A percentile compares a stretch with the other conserved stretches of the same genome.
Evolutionary conservation across 2,888 invertebrate genomes (phyloP).

Genomic region (Busseola fusca): DNA sequence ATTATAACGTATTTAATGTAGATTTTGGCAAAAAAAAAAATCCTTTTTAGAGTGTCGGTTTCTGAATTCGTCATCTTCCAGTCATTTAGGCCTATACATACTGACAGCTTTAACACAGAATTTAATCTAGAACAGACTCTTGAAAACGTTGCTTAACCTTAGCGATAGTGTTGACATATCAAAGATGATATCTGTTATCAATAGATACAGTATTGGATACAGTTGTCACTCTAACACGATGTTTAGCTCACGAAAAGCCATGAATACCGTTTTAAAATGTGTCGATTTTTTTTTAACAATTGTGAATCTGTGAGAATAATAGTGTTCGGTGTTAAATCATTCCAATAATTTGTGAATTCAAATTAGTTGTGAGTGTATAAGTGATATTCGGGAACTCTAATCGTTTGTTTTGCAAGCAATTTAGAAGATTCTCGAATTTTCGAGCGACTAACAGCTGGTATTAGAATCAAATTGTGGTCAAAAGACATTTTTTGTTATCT

Average conservation of each 20-base stretch:
- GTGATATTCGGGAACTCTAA: conserved; percentile 35
- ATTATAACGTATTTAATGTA: background rate
- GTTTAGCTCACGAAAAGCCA: conserved; percentile 37
- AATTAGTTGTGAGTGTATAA: conserved; percentile 72
- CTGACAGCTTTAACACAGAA: conserved; percentile 20
- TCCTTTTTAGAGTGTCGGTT: background rate
- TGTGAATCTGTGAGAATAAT: conserved; percentile 30
- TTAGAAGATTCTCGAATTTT: conserved; percentile 46
- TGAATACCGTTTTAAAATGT: conserved; percentile 48
- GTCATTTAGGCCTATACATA: conserved; percentile 1
- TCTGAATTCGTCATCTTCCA: background rate
- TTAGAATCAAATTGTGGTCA: background rate
- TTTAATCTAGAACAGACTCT: conserved; percentile 41
- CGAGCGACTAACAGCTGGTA: background rate
- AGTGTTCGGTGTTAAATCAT: conserved; percentile 56
- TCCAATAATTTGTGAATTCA: conserved; percentile 75
- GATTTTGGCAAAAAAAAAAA: background rate
- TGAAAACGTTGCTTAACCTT: conserved; percentile 56
- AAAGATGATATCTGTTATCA: conserved; percentile 46
- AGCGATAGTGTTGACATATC: conserved; percentile 60
- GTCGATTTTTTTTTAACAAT: no score
- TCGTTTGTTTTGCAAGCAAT: conserved; percentile 51
- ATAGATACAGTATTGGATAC: conserved; percentile 28
- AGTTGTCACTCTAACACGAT: conserved; percentile 35
- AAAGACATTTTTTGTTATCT: background rate